These are phyloP conservation scores for Dicrurus megarhynchus DNA, from an alignment of 2,113 vertebrate species.

Conservation along the genomic window DNA sequence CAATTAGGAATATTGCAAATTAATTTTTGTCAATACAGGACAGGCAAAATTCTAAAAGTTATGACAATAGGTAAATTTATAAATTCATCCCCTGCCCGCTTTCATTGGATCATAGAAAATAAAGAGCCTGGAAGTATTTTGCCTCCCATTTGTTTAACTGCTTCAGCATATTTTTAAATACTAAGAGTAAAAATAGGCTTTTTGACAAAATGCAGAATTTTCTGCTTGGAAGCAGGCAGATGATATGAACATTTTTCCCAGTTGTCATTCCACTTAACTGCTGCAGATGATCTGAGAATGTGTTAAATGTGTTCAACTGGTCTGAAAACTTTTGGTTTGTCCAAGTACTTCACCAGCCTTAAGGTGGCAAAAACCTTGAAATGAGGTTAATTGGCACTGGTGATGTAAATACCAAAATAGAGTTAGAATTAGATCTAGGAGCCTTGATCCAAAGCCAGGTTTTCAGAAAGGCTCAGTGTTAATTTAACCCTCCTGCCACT, in stretches of 20 bases:
- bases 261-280: background rate
- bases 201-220: constrained; percentile 10
- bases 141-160: constrained; percentile 2
- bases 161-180: constrained; percentile 32
- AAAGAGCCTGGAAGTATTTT: constrained; percentile 4
- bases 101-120: background rate
- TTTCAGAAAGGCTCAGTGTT: background rate
- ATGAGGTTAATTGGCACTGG: background rate
- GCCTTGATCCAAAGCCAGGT: background rate
- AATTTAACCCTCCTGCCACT: background rate
- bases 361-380: background rate
- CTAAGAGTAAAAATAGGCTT: constrained; percentile 12
- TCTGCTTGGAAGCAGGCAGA: constrained; percentile 5
- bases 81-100: background rate
- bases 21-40: background rate
- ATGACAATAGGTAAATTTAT: background rate
- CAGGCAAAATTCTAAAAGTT: background rate
- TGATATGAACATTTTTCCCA: background rate
- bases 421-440: background rate
- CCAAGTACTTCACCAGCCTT: background rate
- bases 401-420: background rate
- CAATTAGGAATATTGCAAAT: background rate
- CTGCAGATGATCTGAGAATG: background rate
- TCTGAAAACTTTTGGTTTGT: background rate
- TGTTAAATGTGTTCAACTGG: background rate